A percentile compares a stretch with the other conserved stretches of the same genome.
Evolutionary conservation across 2,113 vertebrate species (phyloP).

Genomic region (Elaphurus davidianus): DNA sequence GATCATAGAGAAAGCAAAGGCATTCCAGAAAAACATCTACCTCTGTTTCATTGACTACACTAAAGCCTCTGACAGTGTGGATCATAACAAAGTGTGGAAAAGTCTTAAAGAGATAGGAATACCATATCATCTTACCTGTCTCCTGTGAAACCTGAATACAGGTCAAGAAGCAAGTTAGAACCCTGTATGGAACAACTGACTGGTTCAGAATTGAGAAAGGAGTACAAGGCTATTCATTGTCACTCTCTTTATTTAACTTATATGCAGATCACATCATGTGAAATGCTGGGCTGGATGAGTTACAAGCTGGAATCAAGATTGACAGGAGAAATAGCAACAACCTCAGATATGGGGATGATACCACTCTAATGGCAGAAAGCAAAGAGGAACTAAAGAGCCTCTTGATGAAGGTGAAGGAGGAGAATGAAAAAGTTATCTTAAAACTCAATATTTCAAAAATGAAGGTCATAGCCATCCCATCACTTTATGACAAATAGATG

Average conservation of each 20-base stretch:
- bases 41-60: neutral
- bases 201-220: neutral
- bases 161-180: neutral
- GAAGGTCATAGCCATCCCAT: neutral
- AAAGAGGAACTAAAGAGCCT: neutral
- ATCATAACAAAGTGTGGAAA: neutral
- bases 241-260: neutral
- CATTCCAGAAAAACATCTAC: neutral
- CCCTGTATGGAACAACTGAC: neutral
- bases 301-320: neutral
- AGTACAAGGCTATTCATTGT: neutral
- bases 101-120: neutral
- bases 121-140: neutral
- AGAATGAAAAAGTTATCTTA: neutral
- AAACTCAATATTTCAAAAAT: neutral
- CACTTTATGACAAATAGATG: neutral
- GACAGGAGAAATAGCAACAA: neutral
- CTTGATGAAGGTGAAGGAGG: neutral
- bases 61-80: neutral
- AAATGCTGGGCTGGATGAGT: neutral
- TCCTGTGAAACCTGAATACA: neutral
- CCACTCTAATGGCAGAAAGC: neutral
- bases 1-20: neutral
- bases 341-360: neutral
- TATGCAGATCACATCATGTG: neutral